Evolutionary conservation across 2,888 invertebrate species (phyloP), one percentile per base, ranked within the genome.

Genomic region (Eupeodes luniger): DNA sequence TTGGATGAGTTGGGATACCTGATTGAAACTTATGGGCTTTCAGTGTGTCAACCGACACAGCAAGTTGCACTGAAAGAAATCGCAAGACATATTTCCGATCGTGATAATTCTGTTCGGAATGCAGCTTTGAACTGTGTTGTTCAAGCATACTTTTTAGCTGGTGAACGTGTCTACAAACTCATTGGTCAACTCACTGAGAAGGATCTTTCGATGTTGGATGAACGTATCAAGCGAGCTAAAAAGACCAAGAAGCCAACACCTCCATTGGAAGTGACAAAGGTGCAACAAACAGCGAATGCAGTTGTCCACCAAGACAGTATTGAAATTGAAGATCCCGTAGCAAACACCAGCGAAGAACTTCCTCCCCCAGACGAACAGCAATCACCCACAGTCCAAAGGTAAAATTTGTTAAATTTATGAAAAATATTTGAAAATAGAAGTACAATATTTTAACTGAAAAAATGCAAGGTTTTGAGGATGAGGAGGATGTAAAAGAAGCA

Each of bases 81-180:
- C 19, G 99, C 99, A 0, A 96, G 97, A 59, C 98, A 99, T 93
- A 99, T 99, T 91, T 97, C 98, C 0, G 99, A 99, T 94, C 94
- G 99, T 40, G 99, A 99, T 93, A 99, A 98, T 94, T 96, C 97
- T 3, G 99, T 99, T 59, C 95, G 99, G 66, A 99, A 98, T 92
- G 98, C 99, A 0, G 99, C 99, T 0, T 95, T 99, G 72, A 99
- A 99, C 94, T 97, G 98, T 91, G 96, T 99, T 77, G 97, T 99
- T 0, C 96, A 97, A 90, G 98, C 97, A 0, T 99, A 98, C 94
- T 96, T 96, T 93, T 95, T 98, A 49, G 96, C 98, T 88, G 99
- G 99, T 0, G 99, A 99, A 91, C 96, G 91, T 82, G 91, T 99
- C 0, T 98, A 97, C 94, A 98, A 98, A 94, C 96, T 97, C 94